phyloP scores from a whole-genome alignment of 2,888 invertebrate genomes.

The Eurytoma californica region DNA sequence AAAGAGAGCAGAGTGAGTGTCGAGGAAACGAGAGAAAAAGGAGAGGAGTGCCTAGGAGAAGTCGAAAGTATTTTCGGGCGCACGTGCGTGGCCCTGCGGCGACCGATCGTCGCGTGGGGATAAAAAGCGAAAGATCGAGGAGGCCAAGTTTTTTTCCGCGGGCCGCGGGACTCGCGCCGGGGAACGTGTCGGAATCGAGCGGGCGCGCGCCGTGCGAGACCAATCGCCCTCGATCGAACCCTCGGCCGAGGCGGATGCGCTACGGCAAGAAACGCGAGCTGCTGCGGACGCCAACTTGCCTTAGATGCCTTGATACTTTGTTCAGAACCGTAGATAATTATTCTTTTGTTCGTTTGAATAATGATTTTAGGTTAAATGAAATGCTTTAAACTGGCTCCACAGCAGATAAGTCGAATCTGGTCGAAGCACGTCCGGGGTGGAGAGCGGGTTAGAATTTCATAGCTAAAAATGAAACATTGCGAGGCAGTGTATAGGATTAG shows the following conservation, averaged over 20 bases:
- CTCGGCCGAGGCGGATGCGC: neutral
- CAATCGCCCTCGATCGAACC: conserved; percentile 49
- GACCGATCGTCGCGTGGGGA: conserved; percentile 39
- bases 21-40: conserved; percentile 33
- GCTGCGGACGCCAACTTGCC: no score
- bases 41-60: neutral
- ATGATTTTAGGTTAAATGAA: no score
- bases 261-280: conserved; percentile 2
- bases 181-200: conserved; percentile 57
- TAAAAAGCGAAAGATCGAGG: conserved; percentile 44
- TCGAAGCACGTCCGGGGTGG: no score
- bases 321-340: no score
- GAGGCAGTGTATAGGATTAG: no score
- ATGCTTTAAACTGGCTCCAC: no score
- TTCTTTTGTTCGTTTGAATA: no score
- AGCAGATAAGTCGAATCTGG: no score
- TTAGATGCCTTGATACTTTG: no score
- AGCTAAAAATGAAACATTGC: no score
- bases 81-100: conserved; percentile 42
- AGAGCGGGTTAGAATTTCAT: no score
- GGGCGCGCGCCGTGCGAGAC: conserved; percentile 43
- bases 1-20: conserved; percentile 45
- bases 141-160: conserved; percentile 28
- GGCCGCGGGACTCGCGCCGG: neutral
- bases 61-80: conserved; percentile 38